Conservation (phyloP, 1,140 invertebrate species). For the Drosophila arawakana region DNA sequence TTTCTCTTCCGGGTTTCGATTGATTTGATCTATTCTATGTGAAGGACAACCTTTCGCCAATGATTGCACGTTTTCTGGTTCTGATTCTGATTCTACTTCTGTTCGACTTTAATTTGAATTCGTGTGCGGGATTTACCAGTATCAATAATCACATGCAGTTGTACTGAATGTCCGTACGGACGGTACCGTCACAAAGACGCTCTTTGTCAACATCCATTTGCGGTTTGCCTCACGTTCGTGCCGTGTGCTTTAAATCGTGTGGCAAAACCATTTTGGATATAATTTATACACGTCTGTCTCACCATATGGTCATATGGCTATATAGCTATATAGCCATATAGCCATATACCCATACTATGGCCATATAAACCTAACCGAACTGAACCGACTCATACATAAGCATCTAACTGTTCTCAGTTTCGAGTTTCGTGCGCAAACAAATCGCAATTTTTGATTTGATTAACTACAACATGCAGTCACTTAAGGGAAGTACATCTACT, state of each 20-base stretch:
- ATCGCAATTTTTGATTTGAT: constrained; percentile 19
- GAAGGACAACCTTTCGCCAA: constrained; percentile 54
- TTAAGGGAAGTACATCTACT: constrained; percentile 25
- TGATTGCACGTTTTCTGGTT: constrained; percentile 27
- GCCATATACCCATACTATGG: neutral
- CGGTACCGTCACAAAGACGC: neutral
- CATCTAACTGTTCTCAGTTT: constrained; percentile 40
- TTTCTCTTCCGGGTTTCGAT: constrained; percentile 31
- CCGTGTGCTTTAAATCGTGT: constrained; percentile 68
- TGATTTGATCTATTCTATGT: constrained; percentile 14
- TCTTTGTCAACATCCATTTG: constrained; percentile 25
- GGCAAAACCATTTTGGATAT: constrained; percentile 65
- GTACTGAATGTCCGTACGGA: neutral
- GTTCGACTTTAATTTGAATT: constrained; percentile 17
- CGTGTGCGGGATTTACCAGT: constrained; percentile 66
- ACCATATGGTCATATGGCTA: neutral
- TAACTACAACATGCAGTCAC: neutral
- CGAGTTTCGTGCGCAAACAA: constrained; percentile 27
- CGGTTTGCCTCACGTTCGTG: constrained; percentile 64
- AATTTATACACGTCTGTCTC: constrained; percentile 45
- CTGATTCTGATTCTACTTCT: constrained; percentile 1
- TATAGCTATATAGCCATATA: constrained; percentile 10
- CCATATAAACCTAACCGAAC: no score
- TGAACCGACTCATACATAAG: constrained; percentile 1
- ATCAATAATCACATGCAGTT: constrained; percentile 55